These are phyloP conservation scores for Disparrhopalites patrizii DNA, from an alignment of 2,888 invertebrate species.

Conservation along the genomic window DNA sequence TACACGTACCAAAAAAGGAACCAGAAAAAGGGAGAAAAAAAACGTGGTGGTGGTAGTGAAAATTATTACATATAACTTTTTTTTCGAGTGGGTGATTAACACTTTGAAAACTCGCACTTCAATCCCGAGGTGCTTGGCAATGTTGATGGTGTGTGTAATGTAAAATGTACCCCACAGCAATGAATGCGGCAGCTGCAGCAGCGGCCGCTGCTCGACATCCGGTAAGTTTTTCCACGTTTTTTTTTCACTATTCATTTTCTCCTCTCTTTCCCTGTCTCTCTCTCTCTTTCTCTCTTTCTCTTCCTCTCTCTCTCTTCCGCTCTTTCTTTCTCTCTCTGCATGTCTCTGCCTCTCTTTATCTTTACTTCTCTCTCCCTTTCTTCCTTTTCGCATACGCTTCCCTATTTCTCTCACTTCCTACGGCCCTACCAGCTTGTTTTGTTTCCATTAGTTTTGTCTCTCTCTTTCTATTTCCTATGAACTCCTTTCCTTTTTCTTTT, in stretches of 20 bases:
- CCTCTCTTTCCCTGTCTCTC: neutral
- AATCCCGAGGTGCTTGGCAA: slow-evolving; percentile 33
- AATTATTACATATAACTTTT: slow-evolving; percentile 1
- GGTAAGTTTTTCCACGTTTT: slow-evolving; percentile 59
- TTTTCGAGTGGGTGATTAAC: slow-evolving; percentile 18
- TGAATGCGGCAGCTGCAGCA: slow-evolving; percentile 73
- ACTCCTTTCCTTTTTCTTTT: too few species aligned
- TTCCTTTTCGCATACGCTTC: too few species aligned
- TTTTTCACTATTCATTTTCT: slow-evolving; percentile 5
- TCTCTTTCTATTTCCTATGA: too few species aligned
- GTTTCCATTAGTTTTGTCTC: too few species aligned
- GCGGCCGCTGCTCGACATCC: slow-evolving; percentile 77
- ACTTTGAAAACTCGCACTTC: slow-evolving; percentile 26
- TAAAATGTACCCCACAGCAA: slow-evolving; percentile 74
- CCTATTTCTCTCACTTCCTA: too few species aligned
- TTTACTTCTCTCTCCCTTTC: neutral
- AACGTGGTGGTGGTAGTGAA: slow-evolving; percentile 25
- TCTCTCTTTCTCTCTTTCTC: neutral
- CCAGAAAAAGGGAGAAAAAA: slow-evolving; percentile 15
- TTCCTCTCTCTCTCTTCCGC: neutral
- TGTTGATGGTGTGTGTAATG: slow-evolving; percentile 52
- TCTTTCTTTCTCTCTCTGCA: neutral
- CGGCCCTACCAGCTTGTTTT: too few species aligned
- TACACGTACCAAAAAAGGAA: too few species aligned
- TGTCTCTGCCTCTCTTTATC: neutral